phyloP scores from a whole-genome alignment of 2,113 vertebrate genomes.

The Elaphurus davidianus region DNA sequence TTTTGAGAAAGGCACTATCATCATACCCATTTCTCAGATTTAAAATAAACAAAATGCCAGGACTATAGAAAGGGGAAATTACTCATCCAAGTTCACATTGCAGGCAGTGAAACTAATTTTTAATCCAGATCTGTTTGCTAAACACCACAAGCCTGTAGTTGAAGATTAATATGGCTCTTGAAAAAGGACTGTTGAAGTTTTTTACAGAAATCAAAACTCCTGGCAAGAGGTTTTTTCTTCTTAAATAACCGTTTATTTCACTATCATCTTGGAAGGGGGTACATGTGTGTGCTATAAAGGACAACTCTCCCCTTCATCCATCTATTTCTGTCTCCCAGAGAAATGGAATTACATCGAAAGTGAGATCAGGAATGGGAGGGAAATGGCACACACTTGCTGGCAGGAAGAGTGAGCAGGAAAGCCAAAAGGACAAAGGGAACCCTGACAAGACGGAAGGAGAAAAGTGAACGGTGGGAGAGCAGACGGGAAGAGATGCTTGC shows the following conservation, averaged over 20 bases:
- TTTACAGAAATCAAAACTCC: conserved; percentile 1
- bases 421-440: conserved; percentile 52
- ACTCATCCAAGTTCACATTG: not conserved
- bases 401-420: conserved; percentile 42
- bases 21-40: not conserved
- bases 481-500: conserved; percentile 35
- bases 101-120: not conserved
- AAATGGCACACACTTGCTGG: conserved; percentile 1
- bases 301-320: not conserved
- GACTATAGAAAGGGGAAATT: not conserved
- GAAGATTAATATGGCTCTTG: not conserved
- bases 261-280: not conserved
- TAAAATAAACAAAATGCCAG: not conserved
- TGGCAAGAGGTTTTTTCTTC: not conserved
- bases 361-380: not conserved
- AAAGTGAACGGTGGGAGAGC: not conserved
- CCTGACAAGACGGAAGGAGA: conserved; percentile 65
- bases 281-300: not conserved
- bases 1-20: not conserved
- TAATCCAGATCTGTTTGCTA: not conserved
- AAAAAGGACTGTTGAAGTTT: not conserved
- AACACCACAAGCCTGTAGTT: not conserved
- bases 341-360: conserved; percentile 25
- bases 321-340: not conserved
- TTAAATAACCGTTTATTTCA: not conserved